Evolutionary conservation across 2,113 vertebrate genomes (phyloP).

Genomic region (Thunnus thynnus): DNA sequence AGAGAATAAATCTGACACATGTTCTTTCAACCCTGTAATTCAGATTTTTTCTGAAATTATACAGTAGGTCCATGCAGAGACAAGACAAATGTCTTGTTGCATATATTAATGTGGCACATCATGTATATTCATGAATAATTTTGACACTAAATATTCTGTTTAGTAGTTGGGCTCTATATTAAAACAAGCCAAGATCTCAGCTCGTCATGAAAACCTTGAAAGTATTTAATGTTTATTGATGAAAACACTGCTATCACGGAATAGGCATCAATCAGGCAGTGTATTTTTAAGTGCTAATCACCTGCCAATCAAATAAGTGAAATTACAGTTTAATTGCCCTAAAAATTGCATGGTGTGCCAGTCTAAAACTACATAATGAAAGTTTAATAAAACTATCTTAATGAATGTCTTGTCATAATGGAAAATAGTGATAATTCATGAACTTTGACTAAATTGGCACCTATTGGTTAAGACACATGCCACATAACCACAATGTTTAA

Average conservation of each 20-base stretch:
- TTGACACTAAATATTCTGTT: slow-evolving; percentile 42
- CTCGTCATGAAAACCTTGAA: slow-evolving; percentile 4
- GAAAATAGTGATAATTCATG: not conserved
- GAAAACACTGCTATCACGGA: not conserved
- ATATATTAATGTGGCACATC: slow-evolving; percentile 30
- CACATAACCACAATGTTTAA: too few species aligned
- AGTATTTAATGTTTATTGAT: slow-evolving; percentile 31
- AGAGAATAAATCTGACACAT: slow-evolving; percentile 11
- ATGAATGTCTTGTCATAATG: not conserved
- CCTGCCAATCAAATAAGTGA: slow-evolving; percentile 8
- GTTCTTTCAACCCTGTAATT: slow-evolving; percentile 7
- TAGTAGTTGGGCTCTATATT: slow-evolving; percentile 1
- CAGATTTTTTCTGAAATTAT: slow-evolving; percentile 29
- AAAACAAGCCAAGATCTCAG: slow-evolving; percentile 29
- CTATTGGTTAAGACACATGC: too few species aligned
- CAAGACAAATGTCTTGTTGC: slow-evolving; percentile 26
- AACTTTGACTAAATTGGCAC: not conserved
- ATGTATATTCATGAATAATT: slow-evolving; percentile 39
- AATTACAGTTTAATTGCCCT: not conserved
- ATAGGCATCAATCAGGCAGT: not conserved
- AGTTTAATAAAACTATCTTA: slow-evolving; percentile 19
- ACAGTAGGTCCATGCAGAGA: slow-evolving; percentile 29
- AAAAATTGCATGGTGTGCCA: not conserved
- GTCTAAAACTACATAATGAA: not conserved
- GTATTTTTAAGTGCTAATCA: slow-evolving; percentile 10